A percentile compares a stretch with the other conserved stretches of the same genome.
These are phyloP conservation scores for Eudyptes chrysolophus DNA, from an alignment of 2,113 vertebrate genomes.

Conservation along the genomic window DNA sequence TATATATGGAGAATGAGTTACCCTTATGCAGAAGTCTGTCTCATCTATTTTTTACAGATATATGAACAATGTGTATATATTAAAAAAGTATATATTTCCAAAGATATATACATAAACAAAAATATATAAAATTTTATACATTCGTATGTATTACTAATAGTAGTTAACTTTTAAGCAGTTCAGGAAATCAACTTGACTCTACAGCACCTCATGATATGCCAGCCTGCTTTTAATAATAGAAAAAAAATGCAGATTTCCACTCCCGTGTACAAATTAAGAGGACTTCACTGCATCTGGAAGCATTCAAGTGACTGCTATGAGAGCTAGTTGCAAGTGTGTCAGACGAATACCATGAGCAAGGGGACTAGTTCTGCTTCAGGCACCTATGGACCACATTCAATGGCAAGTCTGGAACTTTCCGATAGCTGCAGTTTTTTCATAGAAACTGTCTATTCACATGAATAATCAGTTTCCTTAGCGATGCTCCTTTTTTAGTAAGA, in stretches of 20 bases:
- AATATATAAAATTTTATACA: neutral
- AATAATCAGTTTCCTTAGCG: neutral
- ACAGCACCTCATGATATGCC: neutral
- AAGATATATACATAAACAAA: neutral
- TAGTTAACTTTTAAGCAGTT: neutral
- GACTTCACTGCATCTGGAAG: neutral
- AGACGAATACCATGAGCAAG: neutral
- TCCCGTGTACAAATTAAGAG: neutral
- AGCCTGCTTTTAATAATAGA: constrained; percentile 13
- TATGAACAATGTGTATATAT: neutral
- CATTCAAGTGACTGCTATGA: neutral
- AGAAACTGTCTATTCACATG: neutral
- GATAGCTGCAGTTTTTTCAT: neutral
- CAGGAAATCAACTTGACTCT: neutral
- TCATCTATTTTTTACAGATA: neutral
- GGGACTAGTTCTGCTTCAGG: neutral
- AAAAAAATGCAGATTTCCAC: neutral
- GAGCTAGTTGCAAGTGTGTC: neutral
- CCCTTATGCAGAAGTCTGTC: neutral
- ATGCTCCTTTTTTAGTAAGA: neutral
- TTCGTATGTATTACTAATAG: neutral
- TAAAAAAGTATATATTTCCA: neutral
- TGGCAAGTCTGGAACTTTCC: neutral
- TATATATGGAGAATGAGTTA: neutral
- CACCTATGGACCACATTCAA: neutral